phyloP scores from a whole-genome alignment of 2,888 invertebrate species.

The Geophilus truncorum region DNA sequence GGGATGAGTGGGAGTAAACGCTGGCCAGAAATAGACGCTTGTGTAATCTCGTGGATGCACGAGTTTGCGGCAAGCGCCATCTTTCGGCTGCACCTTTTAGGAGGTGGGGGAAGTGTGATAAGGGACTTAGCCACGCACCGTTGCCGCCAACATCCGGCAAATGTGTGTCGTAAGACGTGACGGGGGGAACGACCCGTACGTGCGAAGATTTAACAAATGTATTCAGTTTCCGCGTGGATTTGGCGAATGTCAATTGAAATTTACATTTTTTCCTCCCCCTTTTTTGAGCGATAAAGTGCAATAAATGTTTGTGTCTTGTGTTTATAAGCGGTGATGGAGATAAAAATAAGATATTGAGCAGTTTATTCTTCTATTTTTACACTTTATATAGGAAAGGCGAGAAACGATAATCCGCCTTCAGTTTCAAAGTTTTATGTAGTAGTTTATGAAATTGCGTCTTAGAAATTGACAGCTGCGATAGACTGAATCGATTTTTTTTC shows the following conservation, averaged over 20 bases:
- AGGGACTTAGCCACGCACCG: neutral
- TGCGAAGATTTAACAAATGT: neutral
- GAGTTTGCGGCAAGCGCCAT: neutral
- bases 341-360: neutral
- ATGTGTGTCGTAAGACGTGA: neutral
- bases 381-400: neutral
- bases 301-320: neutral
- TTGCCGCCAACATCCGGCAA: conserved; percentile 1
- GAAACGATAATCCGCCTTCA: neutral
- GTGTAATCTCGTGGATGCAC: neutral
- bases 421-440: neutral
- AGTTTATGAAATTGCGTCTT: neutral
- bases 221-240: neutral
- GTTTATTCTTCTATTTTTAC: neutral
- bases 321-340: neutral
- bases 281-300: neutral
- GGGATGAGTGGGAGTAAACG: too few relatives aligned
- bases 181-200: neutral
- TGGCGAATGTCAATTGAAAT: too few relatives aligned
- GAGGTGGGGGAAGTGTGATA: neutral
- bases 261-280: too few relatives aligned
- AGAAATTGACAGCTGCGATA: neutral
- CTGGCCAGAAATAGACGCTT: neutral
- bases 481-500: neutral
- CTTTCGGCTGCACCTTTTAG: neutral